Evolutionary conservation across 2,888 invertebrate genomes (phyloP).

Genomic region (Drosophila phalerata): DNA sequence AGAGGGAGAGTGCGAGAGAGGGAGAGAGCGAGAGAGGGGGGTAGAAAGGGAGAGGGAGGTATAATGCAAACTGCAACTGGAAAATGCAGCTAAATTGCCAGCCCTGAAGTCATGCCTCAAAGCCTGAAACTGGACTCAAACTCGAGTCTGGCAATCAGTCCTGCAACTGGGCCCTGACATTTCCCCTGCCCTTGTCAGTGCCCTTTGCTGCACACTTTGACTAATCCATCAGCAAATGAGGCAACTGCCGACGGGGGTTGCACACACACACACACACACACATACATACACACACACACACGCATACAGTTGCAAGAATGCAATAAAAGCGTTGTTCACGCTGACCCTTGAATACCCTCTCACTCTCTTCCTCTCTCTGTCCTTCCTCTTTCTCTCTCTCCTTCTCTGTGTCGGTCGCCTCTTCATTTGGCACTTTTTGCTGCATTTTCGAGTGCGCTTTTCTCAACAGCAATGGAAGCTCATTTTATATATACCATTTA

Average conservation of each 20-base stretch:
- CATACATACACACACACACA: slow-evolving; percentile 26
- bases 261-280: slow-evolving; percentile 29
- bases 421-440: slow-evolving; percentile 58
- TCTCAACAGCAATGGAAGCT: slow-evolving; percentile 47
- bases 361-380: neutral
- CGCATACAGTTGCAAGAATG: slow-evolving; percentile 32
- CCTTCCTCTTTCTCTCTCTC: neutral
- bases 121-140: slow-evolving; percentile 15
- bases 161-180: slow-evolving; percentile 37
- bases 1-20: neutral
- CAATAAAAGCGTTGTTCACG: slow-evolving; percentile 62
- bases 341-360: slow-evolving; percentile 54
- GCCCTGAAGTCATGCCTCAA: slow-evolving; percentile 29
- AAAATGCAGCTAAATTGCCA: slow-evolving; percentile 46
- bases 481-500: slow-evolving; percentile 42
- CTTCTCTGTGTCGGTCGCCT: neutral
- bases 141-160: slow-evolving; percentile 29
- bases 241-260: slow-evolving; percentile 60
- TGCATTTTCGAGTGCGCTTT: slow-evolving; percentile 67
- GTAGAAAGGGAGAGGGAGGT: neutral
- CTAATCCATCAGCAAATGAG: slow-evolving; percentile 81
- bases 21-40: neutral
- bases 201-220: slow-evolving; percentile 72
- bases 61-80: slow-evolving; percentile 47
- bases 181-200: slow-evolving; percentile 12